Percentiles rank a stretch among this genome's conserved stretches.
phyloP scores from a whole-genome alignment of 1,140 invertebrate species.

The Tribolium madens region DNA sequence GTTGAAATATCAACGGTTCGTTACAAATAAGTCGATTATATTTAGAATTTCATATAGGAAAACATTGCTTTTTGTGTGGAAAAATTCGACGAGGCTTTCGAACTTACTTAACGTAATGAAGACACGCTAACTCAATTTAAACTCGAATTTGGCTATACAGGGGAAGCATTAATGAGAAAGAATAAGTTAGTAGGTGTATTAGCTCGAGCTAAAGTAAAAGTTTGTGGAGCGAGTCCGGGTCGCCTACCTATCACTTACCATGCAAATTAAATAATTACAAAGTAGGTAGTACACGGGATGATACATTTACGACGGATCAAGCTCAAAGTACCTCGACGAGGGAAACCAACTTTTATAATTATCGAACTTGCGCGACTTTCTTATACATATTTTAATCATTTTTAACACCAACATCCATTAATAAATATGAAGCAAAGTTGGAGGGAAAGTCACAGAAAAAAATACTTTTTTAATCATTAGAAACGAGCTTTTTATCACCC shows the following conservation, averaged over 20 bases:
- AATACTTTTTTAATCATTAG: no score
- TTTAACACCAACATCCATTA: slow-evolving; percentile 45
- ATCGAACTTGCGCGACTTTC: slow-evolving; percentile 54
- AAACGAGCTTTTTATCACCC: no score
- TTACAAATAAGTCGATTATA: slow-evolving; percentile 56
- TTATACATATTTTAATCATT: slow-evolving; percentile 62
- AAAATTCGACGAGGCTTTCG: slow-evolving; percentile 11
- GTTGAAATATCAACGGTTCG: slow-evolving; percentile 54
- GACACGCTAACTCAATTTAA: slow-evolving; percentile 59
- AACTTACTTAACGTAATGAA: slow-evolving; percentile 60
- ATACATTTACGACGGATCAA: slow-evolving; percentile 55
- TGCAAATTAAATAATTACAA: slow-evolving; percentile 65
- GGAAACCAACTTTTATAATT: slow-evolving; percentile 63
- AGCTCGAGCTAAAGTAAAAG: slow-evolving; percentile 53
- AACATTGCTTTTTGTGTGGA: slow-evolving; percentile 6
- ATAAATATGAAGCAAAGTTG: neutral
- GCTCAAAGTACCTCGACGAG: slow-evolving; percentile 58
- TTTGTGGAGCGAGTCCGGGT: slow-evolving; percentile 51
- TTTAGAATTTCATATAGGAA: slow-evolving; percentile 48
- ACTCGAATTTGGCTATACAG: slow-evolving; percentile 53
- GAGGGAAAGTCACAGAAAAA: no score
- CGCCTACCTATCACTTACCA: slow-evolving; percentile 62
- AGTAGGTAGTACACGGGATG: slow-evolving; percentile 58
- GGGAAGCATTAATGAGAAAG: slow-evolving; percentile 59
- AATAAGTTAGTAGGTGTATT: slow-evolving; percentile 61